phyloP scores from a whole-genome alignment of 2,113 vertebrate species.

The Dipodomys stephensi region DNA sequence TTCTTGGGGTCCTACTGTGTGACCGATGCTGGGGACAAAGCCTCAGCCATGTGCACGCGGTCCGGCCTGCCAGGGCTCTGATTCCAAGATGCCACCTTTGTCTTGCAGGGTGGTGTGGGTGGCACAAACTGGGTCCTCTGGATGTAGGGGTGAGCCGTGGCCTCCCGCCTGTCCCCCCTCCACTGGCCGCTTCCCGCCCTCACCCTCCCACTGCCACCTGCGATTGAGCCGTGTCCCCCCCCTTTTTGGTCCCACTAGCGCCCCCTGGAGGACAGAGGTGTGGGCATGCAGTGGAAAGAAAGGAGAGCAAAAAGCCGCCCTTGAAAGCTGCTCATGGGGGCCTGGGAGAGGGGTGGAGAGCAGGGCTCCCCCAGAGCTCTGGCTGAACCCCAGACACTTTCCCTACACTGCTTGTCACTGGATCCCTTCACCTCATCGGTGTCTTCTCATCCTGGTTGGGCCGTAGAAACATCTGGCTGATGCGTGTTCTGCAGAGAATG shows the following conservation, averaged over 20 bases:
- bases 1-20: not conserved
- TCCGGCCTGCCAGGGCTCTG: not conserved
- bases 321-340: not conserved
- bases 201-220: not conserved
- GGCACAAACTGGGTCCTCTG: not conserved
- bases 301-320: not conserved
- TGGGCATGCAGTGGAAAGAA: not conserved
- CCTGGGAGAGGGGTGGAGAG: not conserved
- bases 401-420: not conserved
- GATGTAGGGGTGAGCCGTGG: not conserved
- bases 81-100: not conserved
- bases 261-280: constrained; percentile 59
- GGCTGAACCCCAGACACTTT: not conserved
- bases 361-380: not conserved
- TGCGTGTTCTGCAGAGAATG: not conserved
- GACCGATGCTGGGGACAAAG: not conserved
- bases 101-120: not conserved
- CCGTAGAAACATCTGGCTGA: not conserved
- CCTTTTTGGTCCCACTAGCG: constrained; percentile 58
- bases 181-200: too few species aligned
- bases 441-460: not conserved
- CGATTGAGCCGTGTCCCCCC: constrained; percentile 57
- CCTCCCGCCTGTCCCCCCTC: not conserved
- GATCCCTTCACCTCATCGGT: not conserved
- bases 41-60: rapidly evolving